A percentile compares a stretch with the other conserved stretches of the same genome.
Conservation (phyloP, 2,888 invertebrate genomes). For the Pomacea canaliculata region DNA sequence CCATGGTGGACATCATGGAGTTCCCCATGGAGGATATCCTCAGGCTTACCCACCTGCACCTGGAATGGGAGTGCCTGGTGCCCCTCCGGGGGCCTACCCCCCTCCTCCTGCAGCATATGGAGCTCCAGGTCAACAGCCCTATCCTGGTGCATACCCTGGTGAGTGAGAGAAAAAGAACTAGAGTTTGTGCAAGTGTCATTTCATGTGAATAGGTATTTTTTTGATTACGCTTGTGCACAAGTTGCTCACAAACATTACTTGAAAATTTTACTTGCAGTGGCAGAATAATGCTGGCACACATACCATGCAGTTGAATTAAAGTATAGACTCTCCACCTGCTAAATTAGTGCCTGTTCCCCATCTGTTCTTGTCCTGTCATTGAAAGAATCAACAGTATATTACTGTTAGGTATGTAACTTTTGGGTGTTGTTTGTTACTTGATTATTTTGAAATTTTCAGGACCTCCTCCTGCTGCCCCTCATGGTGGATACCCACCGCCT, state of each 20-base stretch:
- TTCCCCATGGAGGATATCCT: slow-evolving; percentile 22
- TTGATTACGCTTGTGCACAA: no score
- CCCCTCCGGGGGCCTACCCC: slow-evolving; percentile 21
- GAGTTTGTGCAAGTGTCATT: no score
- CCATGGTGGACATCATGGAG: slow-evolving; percentile 19
- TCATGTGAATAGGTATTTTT: no score
- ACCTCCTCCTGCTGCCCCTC: slow-evolving; percentile 11
- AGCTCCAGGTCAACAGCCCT: slow-evolving; percentile 20
- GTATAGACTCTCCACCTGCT: no score
- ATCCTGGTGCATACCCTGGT: not conserved
- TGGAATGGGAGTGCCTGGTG: slow-evolving; percentile 13
- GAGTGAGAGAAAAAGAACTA: not conserved
- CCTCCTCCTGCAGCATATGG: slow-evolving; percentile 8
- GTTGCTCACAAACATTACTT: no score
- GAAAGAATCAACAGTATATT: no score
- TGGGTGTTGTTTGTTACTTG: not conserved
- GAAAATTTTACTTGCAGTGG: no score
- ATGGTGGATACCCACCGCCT: slow-evolving; percentile 17
- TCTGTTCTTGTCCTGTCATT: no score
- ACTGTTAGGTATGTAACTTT: no score
- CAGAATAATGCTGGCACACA: no score
- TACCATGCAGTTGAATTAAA: no score
- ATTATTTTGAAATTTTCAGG: not conserved
- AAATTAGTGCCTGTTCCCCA: no score
- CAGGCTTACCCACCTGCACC: slow-evolving; percentile 1